Conservation (phyloP, 2,888 invertebrate species). For the Hyposoter dolosus region DNA sequence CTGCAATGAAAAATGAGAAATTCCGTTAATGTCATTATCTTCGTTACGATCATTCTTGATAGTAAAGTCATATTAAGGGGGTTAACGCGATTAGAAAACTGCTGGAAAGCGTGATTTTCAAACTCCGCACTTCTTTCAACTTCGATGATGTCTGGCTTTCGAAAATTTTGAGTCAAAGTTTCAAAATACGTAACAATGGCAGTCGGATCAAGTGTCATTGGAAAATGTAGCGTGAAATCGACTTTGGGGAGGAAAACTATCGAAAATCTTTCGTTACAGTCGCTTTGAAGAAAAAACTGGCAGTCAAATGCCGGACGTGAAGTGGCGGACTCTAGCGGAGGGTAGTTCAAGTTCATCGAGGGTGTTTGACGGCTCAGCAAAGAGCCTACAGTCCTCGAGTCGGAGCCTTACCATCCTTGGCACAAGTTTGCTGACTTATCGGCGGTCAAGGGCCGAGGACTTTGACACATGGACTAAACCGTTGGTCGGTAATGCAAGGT, state of each 20-base stretch:
- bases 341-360: conserved; percentile 58
- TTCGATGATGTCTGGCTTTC: neutral
- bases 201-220: neutral
- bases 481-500: conserved; percentile 40
- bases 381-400: conserved; percentile 9
- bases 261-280: neutral
- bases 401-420: conserved; percentile 46
- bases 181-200: neutral
- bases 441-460: conserved; percentile 16
- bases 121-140: neutral
- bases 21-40: neutral
- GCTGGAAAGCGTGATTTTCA: neutral
- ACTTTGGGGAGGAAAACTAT: neutral
- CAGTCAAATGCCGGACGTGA: neutral
- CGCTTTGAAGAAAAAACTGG: neutral
- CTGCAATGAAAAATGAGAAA: conserved; percentile 86
- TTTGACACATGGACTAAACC: neutral
- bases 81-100: neutral
- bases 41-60: neutral
- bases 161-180: neutral
- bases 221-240: neutral
- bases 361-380: conserved; percentile 8
- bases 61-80: neutral
- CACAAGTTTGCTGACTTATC: conserved; percentile 60
- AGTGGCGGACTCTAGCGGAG: conserved; percentile 68